Evolutionary conservation across 92 coral and sea anemone genomes (phyloP), one percentile per base, ranked within the genome.

Genomic region (Parazoanthus swiftii): DNA sequence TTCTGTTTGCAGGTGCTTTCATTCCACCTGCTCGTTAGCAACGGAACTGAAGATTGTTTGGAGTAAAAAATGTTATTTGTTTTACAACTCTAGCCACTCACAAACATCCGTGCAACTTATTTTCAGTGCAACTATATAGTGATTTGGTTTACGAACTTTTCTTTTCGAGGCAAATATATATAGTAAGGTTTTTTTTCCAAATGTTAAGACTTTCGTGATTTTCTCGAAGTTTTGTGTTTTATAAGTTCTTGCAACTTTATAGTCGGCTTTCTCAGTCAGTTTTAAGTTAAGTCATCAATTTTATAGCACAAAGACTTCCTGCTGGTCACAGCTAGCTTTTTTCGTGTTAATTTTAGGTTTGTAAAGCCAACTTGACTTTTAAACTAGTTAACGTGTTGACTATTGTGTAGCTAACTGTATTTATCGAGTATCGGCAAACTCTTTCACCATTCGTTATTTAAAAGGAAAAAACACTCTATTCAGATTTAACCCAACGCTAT

Each of bases 41-140:
- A 82, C 75, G 59, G 73, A 79, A 66, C 21, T 39, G 43, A 50
- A 72, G 16, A n/a, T 84, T 71, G 75, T 70, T 26, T 26, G 23
- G 13, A 51, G 79, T 37, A 10, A 23, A 66, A 66, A 25, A 6
- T 71, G 67, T 14, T 26, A 72, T 58, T 33, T 84, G 72, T 81
- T 59, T 81, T 54, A 3, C 63, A n/a, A 63, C 36, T 6, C 50
- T 46, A 56, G 70, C 87, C 87, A 84, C 87, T 84, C 59, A 46
- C 77, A 83, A 46, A 70, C 42, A 82, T 9, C 76, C 26, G 16
- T 21, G 44, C 76, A 66, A 14, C 23, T 39, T 66, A 33, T 42
- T 39, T 79, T 29, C 33, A 29, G 33, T 50, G 70, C 38, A 18
- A 76, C 50, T 39, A 11, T 10, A 44, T 36, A 42, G 46, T 74